Evolutionary conservation across 2,113 vertebrate genomes (phyloP).

Genomic region (Cyprichromis sp.): DNA sequence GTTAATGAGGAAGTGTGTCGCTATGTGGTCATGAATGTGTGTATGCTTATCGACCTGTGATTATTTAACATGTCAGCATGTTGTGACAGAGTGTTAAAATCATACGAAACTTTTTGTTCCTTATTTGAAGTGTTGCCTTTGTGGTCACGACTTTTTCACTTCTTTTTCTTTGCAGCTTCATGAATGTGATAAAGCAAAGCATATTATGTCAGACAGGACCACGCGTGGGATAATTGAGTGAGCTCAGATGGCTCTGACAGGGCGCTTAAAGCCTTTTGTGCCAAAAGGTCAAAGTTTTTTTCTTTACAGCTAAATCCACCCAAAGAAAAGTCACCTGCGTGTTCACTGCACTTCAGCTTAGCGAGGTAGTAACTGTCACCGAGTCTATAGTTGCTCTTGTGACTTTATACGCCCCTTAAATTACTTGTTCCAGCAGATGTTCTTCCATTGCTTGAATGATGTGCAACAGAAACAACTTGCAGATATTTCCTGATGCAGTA

Average conservation of each 20-base stretch:
- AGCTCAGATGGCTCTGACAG: constrained; percentile 17
- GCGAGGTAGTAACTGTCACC: neutral
- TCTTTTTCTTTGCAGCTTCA: neutral
- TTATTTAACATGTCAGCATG: constrained; percentile 44
- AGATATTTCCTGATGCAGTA: neutral
- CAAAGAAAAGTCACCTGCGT: neutral
- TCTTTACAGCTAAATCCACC: neutral
- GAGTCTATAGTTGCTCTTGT: neutral
- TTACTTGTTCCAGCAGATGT: neutral
- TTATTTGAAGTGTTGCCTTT: neutral
- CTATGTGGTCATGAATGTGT: constrained; percentile 16
- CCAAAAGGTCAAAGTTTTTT: constrained; percentile 16
- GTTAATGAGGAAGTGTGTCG: constrained; percentile 42
- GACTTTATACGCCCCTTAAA: neutral
- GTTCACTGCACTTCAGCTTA: neutral
- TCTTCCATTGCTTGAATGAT: neutral
- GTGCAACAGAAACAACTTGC: neutral
- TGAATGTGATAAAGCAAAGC: constrained; percentile 22
- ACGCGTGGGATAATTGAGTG: neutral
- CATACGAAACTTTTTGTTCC: neutral
- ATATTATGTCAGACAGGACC: constrained; percentile 1
- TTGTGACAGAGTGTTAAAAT: constrained; percentile 40
- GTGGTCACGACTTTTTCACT: neutral
- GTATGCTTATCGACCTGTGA: constrained; percentile 32
- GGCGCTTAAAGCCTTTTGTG: constrained; percentile 10